These are phyloP conservation scores for Falcunculus frontatus DNA, from an alignment of 2,113 vertebrate species.

Conservation along the genomic window DNA sequence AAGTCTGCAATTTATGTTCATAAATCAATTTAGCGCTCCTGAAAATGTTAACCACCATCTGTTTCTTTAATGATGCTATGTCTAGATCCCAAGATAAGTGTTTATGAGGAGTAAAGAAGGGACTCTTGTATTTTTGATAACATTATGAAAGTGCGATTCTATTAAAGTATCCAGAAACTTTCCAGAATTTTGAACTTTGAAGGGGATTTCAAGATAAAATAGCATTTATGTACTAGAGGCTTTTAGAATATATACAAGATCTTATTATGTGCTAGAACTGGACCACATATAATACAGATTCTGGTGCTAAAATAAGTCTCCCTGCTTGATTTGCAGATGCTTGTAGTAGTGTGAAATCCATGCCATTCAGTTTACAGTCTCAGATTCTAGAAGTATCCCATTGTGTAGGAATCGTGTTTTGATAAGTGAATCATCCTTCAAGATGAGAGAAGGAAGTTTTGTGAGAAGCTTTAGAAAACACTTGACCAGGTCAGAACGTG, in stretches of 20 bases:
- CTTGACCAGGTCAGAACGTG: neutral
- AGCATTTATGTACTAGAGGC: neutral
- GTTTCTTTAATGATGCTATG: neutral
- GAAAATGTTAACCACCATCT: slow-evolving; percentile 17
- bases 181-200: neutral
- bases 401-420: neutral
- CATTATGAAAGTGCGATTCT: neutral
- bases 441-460: neutral
- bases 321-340: neutral
- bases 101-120: neutral
- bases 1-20: neutral
- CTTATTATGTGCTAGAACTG: neutral
- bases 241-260: neutral
- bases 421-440: neutral
- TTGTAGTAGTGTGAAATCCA: neutral
- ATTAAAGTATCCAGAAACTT: neutral
- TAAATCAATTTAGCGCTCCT: neutral
- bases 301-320: neutral
- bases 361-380: neutral
- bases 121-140: neutral
- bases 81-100: neutral
- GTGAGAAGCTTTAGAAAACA: neutral
- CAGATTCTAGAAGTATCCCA: neutral
- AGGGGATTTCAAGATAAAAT: neutral
- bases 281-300: neutral